Base-by-base conservation (phyloP, 2,113 vertebrate species). In the Apaloderma vittatum region DNA sequence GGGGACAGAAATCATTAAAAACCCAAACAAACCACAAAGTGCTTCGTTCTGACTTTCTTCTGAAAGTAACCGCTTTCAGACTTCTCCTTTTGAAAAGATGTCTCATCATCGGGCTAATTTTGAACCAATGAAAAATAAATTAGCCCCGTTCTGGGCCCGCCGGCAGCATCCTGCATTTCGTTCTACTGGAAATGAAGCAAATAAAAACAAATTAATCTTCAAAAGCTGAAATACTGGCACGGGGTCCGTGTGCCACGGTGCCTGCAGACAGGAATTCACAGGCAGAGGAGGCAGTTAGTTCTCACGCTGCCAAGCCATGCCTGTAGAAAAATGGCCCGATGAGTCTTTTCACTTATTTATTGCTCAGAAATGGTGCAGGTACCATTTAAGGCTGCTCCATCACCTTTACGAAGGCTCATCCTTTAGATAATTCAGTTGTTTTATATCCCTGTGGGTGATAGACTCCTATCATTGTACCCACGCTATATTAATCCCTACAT, bases 21-120 rank as follows among this genome's bases (percentile, higher is more conserved):
- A 94, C 85, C 90, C 95, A 95, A 93, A 88, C 93, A 93, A 95
- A 93, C 94, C 94, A 49, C 93, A 82, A 73, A 95, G 93, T 92
- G 54, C 92, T 91, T 85, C 22, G 0, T 86, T 91, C 68, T 58
- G 70, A 85, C 40, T 79, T 90, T 90, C 81, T 45, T 71, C 86
- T 73, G 88, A 82, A 68, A 82, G 85, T 13, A 48, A 45, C 82
- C 0, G 0, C 88, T 93, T 65, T 45, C 81, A 63, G 49, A 73
- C 78, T 49, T 86, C 90, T 82, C 77, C 61, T 85, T 94, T 93
- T 80, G 88, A 90, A 83, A 93, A 88, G 86, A n/a, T 27, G 52
- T 82, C 90, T 92, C 85, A 51, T 85, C 70, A 0, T 34, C 10
- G 66, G 77, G 59, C n/a, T 88, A 17, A 75, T 85, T 93, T 68